These are phyloP conservation scores for Heteronetta atricapilla DNA, from an alignment of 2,113 vertebrate genomes.

Conservation along the genomic window DNA sequence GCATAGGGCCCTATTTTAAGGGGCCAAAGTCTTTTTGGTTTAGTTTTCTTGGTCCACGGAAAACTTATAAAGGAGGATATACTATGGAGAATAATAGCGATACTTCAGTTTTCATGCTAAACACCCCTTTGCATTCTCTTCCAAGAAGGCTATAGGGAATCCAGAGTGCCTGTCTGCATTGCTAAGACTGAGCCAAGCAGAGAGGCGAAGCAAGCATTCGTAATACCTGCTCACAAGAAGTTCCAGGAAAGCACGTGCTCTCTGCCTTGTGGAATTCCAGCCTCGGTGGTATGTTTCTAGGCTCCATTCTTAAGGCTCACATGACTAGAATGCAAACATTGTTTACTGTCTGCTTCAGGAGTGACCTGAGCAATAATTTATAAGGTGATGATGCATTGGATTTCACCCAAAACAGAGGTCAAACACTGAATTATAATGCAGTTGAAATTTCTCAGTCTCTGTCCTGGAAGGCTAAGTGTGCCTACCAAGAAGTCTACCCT, in stretches of 20 bases:
- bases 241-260: not conserved
- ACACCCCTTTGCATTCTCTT: not conserved
- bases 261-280: not conserved
- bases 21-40: not conserved
- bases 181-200: not conserved
- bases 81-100: not conserved
- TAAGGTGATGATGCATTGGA: not conserved
- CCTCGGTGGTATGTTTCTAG: not conserved
- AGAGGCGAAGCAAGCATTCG: not conserved
- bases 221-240: not conserved
- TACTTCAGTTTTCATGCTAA: not conserved
- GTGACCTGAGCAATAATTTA: not conserved
- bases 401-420: not conserved
- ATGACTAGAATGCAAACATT: accelerated
- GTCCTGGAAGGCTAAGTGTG: not conserved
- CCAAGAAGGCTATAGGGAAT: not conserved
- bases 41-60: not conserved
- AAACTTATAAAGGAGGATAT: not conserved
- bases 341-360: not conserved
- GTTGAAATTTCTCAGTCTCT: not conserved
- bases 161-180: not conserved
- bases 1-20: accelerated
- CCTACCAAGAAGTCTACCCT: not conserved
- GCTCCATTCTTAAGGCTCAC: not conserved
- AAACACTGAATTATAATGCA: not conserved